phyloP scores from a whole-genome alignment of 2,888 invertebrate genomes.

The Lapara coniferarum region DNA sequence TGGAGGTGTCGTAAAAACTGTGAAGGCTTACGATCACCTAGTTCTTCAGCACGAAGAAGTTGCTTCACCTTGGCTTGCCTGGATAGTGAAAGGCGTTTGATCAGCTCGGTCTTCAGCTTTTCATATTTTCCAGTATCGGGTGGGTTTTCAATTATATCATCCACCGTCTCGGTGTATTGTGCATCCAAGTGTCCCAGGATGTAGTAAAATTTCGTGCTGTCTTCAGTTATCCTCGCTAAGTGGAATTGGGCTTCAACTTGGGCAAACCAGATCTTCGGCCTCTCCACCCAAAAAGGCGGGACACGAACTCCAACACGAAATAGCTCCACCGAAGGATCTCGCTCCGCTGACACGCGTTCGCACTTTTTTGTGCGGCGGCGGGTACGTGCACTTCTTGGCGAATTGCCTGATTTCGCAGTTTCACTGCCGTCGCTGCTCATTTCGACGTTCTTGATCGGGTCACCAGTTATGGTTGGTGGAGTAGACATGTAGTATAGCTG shows the following conservation, averaged over 20 bases:
- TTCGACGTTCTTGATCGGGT: too few species aligned
- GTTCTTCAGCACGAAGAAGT: conserved; percentile 32
- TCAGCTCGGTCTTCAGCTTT: not conserved
- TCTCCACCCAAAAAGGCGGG: not conserved
- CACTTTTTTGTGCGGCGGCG: too few species aligned
- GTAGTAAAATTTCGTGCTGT: not conserved
- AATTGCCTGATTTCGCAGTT: too few species aligned
- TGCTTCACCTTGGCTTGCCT: conserved; percentile 34
- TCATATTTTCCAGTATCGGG: not conserved
- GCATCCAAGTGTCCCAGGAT: not conserved
- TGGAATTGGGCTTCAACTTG: not conserved
- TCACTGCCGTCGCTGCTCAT: too few species aligned
- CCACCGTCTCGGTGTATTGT: not conserved
- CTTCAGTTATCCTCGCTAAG: not conserved
- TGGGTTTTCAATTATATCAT: not conserved
- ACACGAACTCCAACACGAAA: not conserved
- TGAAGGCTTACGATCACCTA: conserved; percentile 36
- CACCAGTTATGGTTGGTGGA: too few species aligned
- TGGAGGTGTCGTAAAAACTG: conserved; percentile 33
- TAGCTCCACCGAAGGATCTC: not conserved
- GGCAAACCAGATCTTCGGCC: not conserved
- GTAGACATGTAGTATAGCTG: too few species aligned
- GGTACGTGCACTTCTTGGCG: too few species aligned
- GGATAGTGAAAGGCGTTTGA: conserved; percentile 34
- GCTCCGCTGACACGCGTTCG: not conserved